Evolutionary conservation across 2,797 vertebrate genomes (phyloP), one percentile per base, ranked within the genome.

Genomic region (Sebastes iracundus): DNA sequence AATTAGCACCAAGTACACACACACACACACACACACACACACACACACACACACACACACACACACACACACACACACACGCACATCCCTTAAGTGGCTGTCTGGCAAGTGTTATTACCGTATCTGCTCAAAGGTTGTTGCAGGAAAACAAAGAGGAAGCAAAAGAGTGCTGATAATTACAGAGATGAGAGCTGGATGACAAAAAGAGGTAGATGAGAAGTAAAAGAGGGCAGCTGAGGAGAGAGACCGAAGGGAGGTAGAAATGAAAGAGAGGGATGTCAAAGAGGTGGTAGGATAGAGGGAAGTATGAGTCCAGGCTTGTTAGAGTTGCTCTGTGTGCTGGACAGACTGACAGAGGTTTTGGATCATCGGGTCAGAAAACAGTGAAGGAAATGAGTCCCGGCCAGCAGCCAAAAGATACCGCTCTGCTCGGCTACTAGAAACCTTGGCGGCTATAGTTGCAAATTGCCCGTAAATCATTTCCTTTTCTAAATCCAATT

Each of bases 361-460:
- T 79, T 59, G 72, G 72, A 84, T 84, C 53, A 65, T 70, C 75
- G 42, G 67, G 72, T 81, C 77, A 70, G 62, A 67, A 74, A 88
- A 81, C 71, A 73, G 72, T 27, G 49, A 23, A 59, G 72, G 49
- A 70, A 75, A 66, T 66, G 58, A 87, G 72, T 66, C 13, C 32
- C 28, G 20, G 72, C 61, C 1, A 46, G 28, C 4, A 12, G 77
- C 79, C 75, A 83, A 69, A 77, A 64, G 22, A 35, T 52, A 65
- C 42, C 8, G 28, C 81, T 71, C 74, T 35, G 74, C 52, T 63
- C 25, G 77, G 73, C 70, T 65, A 58, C 55, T 42, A 55, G 77
- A 78, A 75, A 63, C 33, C 61, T 25, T 68, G 62, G 81, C 71
- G 61, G 74, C 11, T 3, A 38, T 38, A 53, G 52, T 49, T 42